phyloP scores from a whole-genome alignment of 2,888 invertebrate species.

The Mimachlamys varia region DNA sequence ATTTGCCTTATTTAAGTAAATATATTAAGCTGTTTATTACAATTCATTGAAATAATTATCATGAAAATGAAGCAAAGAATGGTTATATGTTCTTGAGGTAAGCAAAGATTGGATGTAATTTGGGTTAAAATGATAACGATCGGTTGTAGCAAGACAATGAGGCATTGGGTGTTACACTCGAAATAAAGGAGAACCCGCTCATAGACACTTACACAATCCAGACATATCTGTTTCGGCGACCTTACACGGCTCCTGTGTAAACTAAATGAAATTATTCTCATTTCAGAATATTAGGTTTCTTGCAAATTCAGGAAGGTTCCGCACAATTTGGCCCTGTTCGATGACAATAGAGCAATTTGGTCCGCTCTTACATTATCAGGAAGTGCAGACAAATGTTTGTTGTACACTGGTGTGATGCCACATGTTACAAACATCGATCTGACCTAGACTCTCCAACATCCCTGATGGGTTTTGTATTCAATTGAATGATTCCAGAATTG shows the following conservation, averaged over 20 bases:
- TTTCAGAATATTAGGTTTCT: slow-evolving; percentile 28
- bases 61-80: too few species aligned
- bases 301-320: neutral
- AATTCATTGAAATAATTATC: too few species aligned
- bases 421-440: slow-evolving; percentile 31
- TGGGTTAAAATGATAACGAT: too few species aligned
- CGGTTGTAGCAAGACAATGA: neutral
- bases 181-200: neutral
- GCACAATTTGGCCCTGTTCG: neutral
- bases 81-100: too few species aligned
- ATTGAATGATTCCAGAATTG: slow-evolving; percentile 31
- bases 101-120: too few species aligned
- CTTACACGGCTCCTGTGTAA: neutral
- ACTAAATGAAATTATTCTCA: slow-evolving; percentile 29
- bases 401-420: slow-evolving; percentile 27
- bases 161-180: neutral
- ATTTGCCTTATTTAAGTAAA: too few species aligned
- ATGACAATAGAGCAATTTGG: slow-evolving; percentile 31
- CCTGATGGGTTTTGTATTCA: slow-evolving; percentile 30
- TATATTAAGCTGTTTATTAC: too few species aligned
- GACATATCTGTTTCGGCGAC: slow-evolving; percentile 12
- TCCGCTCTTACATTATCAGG: slow-evolving; percentile 2
- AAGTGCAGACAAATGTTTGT: slow-evolving; percentile 31
- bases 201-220: slow-evolving; percentile 23
- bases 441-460: slow-evolving; percentile 31